phyloP scores from a whole-genome alignment of 2,888 invertebrate species.

The Ormyrus pomaceus region DNA sequence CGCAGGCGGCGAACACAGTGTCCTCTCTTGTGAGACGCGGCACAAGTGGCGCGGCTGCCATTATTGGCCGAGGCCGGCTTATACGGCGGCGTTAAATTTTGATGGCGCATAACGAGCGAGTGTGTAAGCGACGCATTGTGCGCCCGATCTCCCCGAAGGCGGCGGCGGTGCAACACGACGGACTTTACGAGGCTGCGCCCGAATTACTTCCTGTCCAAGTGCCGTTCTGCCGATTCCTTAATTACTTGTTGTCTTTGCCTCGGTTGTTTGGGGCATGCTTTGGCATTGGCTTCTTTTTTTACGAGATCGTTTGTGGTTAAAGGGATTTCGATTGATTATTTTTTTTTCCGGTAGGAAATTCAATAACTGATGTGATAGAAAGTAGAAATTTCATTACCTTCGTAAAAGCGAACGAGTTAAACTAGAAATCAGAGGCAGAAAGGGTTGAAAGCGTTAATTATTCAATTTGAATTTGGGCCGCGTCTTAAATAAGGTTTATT shows the following conservation, averaged over 20 bases:
- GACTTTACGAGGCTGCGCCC: slow-evolving; percentile 25
- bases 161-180: slow-evolving; percentile 1
- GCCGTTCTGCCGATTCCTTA: slow-evolving; percentile 5
- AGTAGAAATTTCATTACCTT: neutral
- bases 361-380: too few relatives aligned
- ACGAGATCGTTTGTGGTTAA: too few relatives aligned
- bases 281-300: too few relatives aligned
- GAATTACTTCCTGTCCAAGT: slow-evolving; percentile 40
- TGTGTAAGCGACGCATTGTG: slow-evolving; percentile 13
- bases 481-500: neutral
- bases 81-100: slow-evolving; percentile 63
- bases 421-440: neutral
- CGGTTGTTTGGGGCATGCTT: too few relatives aligned
- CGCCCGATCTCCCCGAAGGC: slow-evolving; percentile 22
- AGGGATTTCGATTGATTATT: too few relatives aligned
- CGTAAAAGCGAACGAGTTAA: neutral
- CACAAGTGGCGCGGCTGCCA: slow-evolving; percentile 39
- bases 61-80: slow-evolving; percentile 58
- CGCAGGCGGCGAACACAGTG: too few relatives aligned
- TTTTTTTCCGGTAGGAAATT: too few relatives aligned
- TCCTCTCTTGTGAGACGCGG: neutral
- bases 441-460: neutral
- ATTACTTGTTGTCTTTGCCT: slow-evolving; percentile 5
- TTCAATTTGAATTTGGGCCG: neutral
- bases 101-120: slow-evolving; percentile 62